Evolutionary conservation across 2,797 vertebrate genomes (phyloP).

Genomic region (Sebastes aleutianus): DNA sequence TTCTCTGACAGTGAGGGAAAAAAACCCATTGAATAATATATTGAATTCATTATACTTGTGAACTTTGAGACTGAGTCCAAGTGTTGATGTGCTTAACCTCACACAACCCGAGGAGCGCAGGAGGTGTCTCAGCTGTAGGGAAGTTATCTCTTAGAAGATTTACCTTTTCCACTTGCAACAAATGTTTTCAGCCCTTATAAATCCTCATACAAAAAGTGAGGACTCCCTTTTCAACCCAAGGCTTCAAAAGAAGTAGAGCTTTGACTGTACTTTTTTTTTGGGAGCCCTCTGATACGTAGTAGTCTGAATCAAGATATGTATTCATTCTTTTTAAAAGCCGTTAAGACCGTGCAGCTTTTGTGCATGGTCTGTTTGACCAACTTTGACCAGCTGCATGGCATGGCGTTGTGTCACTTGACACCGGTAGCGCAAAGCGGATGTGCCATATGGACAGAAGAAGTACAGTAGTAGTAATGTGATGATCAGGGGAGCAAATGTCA

Average conservation of each 20-base stretch:
- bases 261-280: not conserved
- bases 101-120: not conserved
- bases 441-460: not conserved
- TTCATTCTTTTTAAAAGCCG: not conserved
- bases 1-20: not conserved
- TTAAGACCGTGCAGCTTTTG: not conserved
- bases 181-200: not conserved
- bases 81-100: not conserved
- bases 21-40: not conserved
- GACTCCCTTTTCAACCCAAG: not conserved
- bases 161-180: not conserved
- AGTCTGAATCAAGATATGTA: not conserved
- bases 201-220: not conserved
- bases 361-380: not conserved
- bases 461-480: not conserved
- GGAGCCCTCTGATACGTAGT: not conserved
- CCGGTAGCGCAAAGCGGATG: accelerated
- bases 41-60: not conserved
- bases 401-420: not conserved
- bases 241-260: not conserved
- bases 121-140: not conserved
- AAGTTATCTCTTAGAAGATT: not conserved
- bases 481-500: not conserved
- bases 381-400: not conserved
- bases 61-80: not conserved